Conservation (phyloP, 2,797 vertebrate genomes). For the Peromyscus melanophrys region DNA sequence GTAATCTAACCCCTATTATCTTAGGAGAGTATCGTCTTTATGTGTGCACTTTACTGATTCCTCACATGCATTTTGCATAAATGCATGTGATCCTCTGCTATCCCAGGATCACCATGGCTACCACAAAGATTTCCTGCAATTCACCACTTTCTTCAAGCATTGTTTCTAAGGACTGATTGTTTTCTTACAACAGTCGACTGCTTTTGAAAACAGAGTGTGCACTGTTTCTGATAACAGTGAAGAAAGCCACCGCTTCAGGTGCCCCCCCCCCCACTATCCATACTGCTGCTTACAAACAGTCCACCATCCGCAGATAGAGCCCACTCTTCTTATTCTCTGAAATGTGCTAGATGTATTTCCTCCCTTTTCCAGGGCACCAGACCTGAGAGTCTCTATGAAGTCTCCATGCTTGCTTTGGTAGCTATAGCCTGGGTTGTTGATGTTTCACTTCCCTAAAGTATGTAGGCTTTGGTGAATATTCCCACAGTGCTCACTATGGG, state of each 20-base stretch:
- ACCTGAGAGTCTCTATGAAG: not conserved
- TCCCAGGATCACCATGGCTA: slow-evolving; percentile 29
- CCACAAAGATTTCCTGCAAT: slow-evolving; percentile 1
- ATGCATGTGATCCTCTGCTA: not conserved
- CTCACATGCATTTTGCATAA: slow-evolving; percentile 31
- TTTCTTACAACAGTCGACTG: not conserved
- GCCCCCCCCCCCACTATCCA: not conserved
- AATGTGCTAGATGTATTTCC: not conserved
- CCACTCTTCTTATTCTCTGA: not conserved
- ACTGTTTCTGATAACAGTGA: not conserved
- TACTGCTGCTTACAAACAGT: not conserved
- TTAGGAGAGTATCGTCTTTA: not conserved
- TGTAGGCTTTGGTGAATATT: slow-evolving; percentile 36
- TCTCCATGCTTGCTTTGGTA: not conserved
- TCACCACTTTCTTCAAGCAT: not conserved
- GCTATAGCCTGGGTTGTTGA: not conserved
- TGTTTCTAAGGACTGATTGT: slow-evolving; percentile 2
- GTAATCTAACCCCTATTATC: not conserved
- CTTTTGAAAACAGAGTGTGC: not conserved
- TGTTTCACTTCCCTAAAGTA: not conserved
- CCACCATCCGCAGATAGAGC: not conserved
- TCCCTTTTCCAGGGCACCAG: not conserved
- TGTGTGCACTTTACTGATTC: not conserved
- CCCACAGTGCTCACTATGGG: not conserved
- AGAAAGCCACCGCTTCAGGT: not conserved